Conservation (phyloP, 2,797 vertebrate genomes). For the Macrochelys suwanniensis region DNA sequence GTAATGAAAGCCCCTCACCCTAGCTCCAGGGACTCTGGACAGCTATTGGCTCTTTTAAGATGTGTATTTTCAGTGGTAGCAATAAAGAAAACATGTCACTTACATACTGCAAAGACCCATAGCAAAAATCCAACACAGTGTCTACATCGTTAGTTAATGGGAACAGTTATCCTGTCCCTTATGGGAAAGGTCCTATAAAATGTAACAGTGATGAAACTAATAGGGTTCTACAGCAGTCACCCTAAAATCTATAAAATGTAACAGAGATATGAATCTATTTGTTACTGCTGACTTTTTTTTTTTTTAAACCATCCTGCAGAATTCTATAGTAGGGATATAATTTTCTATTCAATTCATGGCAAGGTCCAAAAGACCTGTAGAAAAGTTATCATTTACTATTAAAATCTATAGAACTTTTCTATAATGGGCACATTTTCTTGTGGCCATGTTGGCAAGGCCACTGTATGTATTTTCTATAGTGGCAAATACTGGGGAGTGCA, state of each 20-base stretch:
- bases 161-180: background rate
- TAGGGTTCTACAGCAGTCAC: accelerated
- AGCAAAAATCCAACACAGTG: accelerated
- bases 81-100: background rate
- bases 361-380: background rate
- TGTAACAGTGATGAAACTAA: background rate
- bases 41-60: background rate
- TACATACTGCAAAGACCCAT: accelerated
- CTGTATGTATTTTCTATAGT: background rate
- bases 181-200: accelerated
- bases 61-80: background rate
- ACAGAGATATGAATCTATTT: accelerated
- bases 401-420: too few species aligned
- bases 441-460: background rate
- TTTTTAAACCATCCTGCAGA: background rate
- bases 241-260: accelerated
- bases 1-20: background rate
- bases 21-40: background rate
- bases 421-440: background rate
- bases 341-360: background rate
- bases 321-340: background rate
- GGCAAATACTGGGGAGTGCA: background rate
- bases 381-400: background rate
- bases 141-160: accelerated
- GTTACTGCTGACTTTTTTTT: background rate